Percentiles rank a stretch among this genome's conserved stretches.
These are phyloP conservation scores for Tipula unca DNA, from an alignment of 2,888 invertebrate genomes.

Conservation along the genomic window DNA sequence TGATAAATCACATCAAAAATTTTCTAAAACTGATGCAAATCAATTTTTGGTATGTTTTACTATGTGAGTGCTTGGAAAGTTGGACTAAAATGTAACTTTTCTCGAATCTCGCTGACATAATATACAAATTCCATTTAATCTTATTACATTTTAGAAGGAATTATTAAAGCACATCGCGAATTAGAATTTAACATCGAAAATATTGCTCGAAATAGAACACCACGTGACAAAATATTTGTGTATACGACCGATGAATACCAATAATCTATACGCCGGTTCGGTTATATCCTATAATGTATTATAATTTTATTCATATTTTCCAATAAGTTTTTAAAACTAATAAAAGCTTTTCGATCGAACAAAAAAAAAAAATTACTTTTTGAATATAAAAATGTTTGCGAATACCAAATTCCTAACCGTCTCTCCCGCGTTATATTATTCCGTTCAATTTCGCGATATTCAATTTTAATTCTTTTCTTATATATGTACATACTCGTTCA, in stretches of 20 bases:
- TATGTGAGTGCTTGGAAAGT: no score
- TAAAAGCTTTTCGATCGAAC: not conserved
- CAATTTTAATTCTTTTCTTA: not conserved
- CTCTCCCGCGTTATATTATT: not conserved
- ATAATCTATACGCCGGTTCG: not conserved
- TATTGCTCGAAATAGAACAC: no score
- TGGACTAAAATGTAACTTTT: no score
- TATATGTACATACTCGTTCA: not conserved
- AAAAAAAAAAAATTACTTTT: not conserved
- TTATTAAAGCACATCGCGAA: no score
- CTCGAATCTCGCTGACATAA: no score
- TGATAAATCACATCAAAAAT: no score
- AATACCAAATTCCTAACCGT: not conserved
- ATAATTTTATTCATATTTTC: not conserved
- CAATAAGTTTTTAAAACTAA: not conserved
- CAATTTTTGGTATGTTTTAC: no score
- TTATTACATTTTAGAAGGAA: no score
- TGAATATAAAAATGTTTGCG: not conserved
- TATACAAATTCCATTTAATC: no score
- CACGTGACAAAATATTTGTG: not conserved
- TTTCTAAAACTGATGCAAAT: no score
- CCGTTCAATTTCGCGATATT: slow-evolving; percentile 14
- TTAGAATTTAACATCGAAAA: no score
- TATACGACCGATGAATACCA: not conserved
- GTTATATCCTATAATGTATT: not conserved